Conservation (phyloP, 2,888 invertebrate genomes). For the Podabrus alpinus region DNA sequence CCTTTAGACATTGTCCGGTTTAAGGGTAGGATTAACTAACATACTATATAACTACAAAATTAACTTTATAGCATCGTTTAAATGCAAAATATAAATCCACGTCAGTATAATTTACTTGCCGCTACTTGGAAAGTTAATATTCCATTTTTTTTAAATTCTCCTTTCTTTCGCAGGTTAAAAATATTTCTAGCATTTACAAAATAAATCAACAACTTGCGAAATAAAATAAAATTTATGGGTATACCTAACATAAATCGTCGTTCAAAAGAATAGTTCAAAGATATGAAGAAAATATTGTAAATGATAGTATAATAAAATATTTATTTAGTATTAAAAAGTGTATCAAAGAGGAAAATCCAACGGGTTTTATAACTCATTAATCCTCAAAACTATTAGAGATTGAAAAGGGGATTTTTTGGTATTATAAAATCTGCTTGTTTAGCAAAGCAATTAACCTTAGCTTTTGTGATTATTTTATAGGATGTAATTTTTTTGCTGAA, state of each 20-base stretch:
- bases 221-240: not conserved
- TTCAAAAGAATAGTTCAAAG: not conserved
- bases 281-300: not conserved
- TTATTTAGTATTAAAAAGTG: not conserved
- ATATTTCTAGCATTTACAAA: not conserved
- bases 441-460: too few relatives aligned
- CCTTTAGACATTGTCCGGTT: conserved; percentile 1
- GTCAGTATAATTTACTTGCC: not conserved
- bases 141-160: not conserved
- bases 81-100: not conserved
- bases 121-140: not conserved
- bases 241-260: not conserved
- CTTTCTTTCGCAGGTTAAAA: not conserved
- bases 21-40: not conserved
- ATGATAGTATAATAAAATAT: not conserved
- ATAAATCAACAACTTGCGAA: not conserved
- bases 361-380: too few relatives aligned
- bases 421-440: not conserved
- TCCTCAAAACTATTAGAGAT: too few relatives aligned
- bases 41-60: not conserved
- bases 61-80: not conserved
- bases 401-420: not conserved
- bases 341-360: not conserved
- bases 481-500: too few relatives aligned
- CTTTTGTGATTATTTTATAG: too few relatives aligned